Evolutionary conservation across 2,888 invertebrate species (phyloP).

Genomic region (Cryptocephalus moraei): DNA sequence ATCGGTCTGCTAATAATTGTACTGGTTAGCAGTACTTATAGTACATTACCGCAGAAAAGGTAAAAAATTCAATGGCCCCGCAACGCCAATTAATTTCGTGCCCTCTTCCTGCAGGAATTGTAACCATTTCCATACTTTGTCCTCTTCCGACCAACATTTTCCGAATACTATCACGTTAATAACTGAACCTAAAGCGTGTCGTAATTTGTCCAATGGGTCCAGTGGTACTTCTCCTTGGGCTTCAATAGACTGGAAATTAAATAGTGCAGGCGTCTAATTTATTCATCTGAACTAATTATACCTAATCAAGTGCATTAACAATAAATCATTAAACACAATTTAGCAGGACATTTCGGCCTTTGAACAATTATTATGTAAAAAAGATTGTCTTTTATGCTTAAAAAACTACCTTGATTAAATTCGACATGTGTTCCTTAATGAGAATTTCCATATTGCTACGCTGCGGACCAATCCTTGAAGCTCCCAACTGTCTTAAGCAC

Average conservation of each 20-base stretch:
- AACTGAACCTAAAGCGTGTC: conserved; percentile 67
- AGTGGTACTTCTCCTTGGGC: not conserved
- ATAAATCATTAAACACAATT: too few relatives aligned
- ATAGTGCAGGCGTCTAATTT: too few relatives aligned
- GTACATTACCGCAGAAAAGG: conserved; percentile 44
- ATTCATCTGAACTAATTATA: too few relatives aligned
- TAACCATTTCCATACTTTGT: conserved; percentile 68
- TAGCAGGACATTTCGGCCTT: too few relatives aligned
- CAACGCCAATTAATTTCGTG: conserved; percentile 70
- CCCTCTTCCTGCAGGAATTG: conserved; percentile 74
- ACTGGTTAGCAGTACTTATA: too few relatives aligned
- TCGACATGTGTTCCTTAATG: conserved; percentile 50
- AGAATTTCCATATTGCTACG: conserved; percentile 51
- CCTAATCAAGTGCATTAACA: too few relatives aligned
- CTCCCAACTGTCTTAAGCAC: conserved; percentile 66
- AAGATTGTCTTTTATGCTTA: too few relatives aligned
- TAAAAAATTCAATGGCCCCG: conserved; percentile 75
- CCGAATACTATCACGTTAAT: conserved; percentile 73
- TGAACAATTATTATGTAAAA: too few relatives aligned
- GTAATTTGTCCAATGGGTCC: conserved; percentile 46
- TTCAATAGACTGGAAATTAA: conserved; percentile 9
- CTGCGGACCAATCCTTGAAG: conserved; percentile 53
- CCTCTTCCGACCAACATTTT: conserved; percentile 53
- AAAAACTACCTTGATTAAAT: conserved; percentile 26
- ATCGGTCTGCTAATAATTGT: too few relatives aligned